These are phyloP conservation scores for Nineta flava DNA, from an alignment of 2,888 invertebrate genomes.

Conservation along the genomic window DNA sequence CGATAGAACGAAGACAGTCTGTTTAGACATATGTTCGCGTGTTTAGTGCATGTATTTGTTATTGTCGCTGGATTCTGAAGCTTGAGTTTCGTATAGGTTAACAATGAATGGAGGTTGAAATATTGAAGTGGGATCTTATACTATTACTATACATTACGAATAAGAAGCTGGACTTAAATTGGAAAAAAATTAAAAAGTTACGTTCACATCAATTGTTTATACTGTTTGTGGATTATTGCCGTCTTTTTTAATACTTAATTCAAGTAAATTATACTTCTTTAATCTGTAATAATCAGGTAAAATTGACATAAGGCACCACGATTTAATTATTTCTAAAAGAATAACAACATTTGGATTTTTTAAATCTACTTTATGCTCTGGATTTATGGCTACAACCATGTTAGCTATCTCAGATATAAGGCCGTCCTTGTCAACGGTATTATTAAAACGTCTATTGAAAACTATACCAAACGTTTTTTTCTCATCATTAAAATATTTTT, in stretches of 20 bases:
- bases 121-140: too few relatives aligned
- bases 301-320: conserved; percentile 63
- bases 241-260: conserved; percentile 25
- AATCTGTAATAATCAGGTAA: conserved; percentile 61
- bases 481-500: conserved; percentile 56
- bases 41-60: too few relatives aligned
- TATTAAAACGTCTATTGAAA: conserved; percentile 66
- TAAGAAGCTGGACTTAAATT: too few relatives aligned
- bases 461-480: conserved; percentile 59
- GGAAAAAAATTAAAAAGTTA: too few relatives aligned
- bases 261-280: conserved; percentile 73
- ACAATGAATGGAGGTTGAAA: too few relatives aligned
- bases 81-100: too few relatives aligned
- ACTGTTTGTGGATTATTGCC: too few relatives aligned
- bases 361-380: conserved; percentile 61
- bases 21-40: too few relatives aligned
- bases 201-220: too few relatives aligned
- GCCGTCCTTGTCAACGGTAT: conserved; percentile 48
- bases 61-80: too few relatives aligned
- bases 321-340: conserved; percentile 68
- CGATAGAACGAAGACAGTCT: too few relatives aligned
- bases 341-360: conserved; percentile 62
- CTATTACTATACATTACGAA: too few relatives aligned
- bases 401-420: conserved; percentile 60
- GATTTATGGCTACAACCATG: conserved; percentile 49